Evolutionary conservation across 2,113 vertebrate species (phyloP).

Genomic region (Chascanopsetta lugubris): DNA sequence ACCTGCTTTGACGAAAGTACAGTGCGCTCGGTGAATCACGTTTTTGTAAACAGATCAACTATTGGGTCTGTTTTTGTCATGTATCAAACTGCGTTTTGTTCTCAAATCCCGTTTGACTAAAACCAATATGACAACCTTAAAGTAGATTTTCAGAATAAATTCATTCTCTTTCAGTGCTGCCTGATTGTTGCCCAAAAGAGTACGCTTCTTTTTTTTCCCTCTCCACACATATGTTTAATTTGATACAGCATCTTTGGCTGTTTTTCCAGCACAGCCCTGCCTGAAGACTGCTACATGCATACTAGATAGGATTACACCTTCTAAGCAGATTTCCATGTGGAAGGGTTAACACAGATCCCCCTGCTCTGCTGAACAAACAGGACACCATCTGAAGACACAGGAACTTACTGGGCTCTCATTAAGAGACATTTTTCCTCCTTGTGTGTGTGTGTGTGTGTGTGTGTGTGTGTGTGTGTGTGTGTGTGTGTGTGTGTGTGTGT

Average conservation of each 20-base stretch:
- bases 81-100: slow-evolving; percentile 74
- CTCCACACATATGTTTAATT: slow-evolving; percentile 80
- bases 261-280: slow-evolving; percentile 80
- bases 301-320: slow-evolving; percentile 85
- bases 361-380: slow-evolving; percentile 75
- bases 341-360: slow-evolving; percentile 79
- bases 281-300: slow-evolving; percentile 83
- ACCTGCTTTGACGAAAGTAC: slow-evolving; percentile 40
- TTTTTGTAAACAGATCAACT: slow-evolving; percentile 71
- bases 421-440: slow-evolving; percentile 56
- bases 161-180: slow-evolving; percentile 64
- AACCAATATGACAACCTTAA: slow-evolving; percentile 83
- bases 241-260: slow-evolving; percentile 85
- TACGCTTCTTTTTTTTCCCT: slow-evolving; percentile 63
- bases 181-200: slow-evolving; percentile 73
- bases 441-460: background rate
- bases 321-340: slow-evolving; percentile 82
- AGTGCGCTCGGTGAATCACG: slow-evolving; percentile 30
- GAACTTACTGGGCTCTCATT: slow-evolving; percentile 76
- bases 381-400: slow-evolving; percentile 79
- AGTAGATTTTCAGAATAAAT: slow-evolving; percentile 76
- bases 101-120: slow-evolving; percentile 80
- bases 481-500: slow-evolving; percentile 5
- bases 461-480: slow-evolving; percentile 6
- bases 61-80: slow-evolving; percentile 65